Base-by-base conservation (phyloP, 2,113 vertebrate species). In the Paraplagusia blochii region DNA sequence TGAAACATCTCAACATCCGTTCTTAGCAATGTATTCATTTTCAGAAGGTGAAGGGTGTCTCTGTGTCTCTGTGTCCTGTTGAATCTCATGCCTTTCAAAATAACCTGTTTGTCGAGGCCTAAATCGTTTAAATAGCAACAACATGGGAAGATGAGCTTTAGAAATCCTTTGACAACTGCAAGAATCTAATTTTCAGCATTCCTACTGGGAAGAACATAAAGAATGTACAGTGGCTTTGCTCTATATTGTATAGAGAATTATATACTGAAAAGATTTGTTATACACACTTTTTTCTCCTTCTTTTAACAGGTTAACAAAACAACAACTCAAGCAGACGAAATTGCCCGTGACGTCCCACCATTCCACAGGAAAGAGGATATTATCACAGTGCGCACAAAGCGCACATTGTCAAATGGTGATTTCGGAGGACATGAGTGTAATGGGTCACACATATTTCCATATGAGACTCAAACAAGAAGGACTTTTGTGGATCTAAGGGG, bases 101-200 rank as follows among this genome's bases (percentile, higher is more conserved):
- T 69, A 87, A 88, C 87, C 85, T 53, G 87, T 86, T 87, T 72
- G 60, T 79, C 84, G 46, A 72, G 67, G 40, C 67, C 5, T 29
- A 29, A 53, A 48, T 67, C 45, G 53, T 38, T 64, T 61, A 39
- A 62, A 73, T 75, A 71, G 47, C 57, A 63, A n/a, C 34, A 42
- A 34, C 70, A 67, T 85, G 83, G 78, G 83, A 87, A 83, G 68
- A 34, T 13, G 22, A 16, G n/a, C 48, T 16, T 17, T 8, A 64
- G 56, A 51, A 53, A 55, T 13, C 11, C 39, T 42, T 33, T 15
- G 11, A 34, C 52, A 60, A 38, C 44, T 59, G 15, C 18, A 9
- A 51, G 42, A 38, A 36, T 13, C 22, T 4, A n/a, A 10, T 66
- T 42, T 55, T 14, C n/a, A 66, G 29, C 49, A 47, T 15, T 36